phyloP scores from a whole-genome alignment of 1,140 invertebrate genomes.

The Formica exsecta region DNA sequence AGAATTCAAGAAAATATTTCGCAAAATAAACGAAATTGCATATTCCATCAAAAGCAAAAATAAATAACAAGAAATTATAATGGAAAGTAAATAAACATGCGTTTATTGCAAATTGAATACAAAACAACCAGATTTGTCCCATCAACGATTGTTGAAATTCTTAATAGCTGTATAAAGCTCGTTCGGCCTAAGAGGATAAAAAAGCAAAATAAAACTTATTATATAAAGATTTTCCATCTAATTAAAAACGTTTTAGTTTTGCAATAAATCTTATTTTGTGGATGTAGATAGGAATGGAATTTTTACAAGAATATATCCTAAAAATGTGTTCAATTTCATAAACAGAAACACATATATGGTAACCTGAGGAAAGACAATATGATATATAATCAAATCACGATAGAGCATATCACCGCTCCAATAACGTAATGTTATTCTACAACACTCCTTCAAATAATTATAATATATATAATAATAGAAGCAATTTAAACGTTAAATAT shows the following conservation, averaged over 20 bases:
- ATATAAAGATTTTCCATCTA: not conserved
- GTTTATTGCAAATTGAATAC: conserved; percentile 74
- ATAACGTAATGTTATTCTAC: not conserved
- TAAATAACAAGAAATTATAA: conserved; percentile 66
- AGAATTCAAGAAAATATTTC: conserved; percentile 30
- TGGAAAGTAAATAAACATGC: conserved; percentile 66
- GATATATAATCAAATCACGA: not conserved
- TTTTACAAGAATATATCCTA: not conserved
- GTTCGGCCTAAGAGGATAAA: conserved; percentile 79
- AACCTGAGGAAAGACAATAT: not conserved
- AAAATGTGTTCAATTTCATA: conserved; percentile 10
- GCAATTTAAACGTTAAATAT: too few relatives aligned
- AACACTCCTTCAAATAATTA: conserved; percentile 15
- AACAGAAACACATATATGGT: not conserved
- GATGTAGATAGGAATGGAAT: not conserved
- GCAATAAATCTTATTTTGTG: conserved; percentile 9
- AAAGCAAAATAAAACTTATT: conserved; percentile 57
- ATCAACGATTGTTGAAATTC: conserved; percentile 78
- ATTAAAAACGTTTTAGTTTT: conserved; percentile 24
- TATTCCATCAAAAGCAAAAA: conserved; percentile 69
- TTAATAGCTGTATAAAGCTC: conserved; percentile 81
- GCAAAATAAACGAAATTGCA: conserved; percentile 56
- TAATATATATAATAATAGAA: not conserved
- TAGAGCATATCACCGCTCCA: not conserved
- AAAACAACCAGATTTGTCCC: conserved; percentile 69